phyloP scores from a whole-genome alignment of 92 coral and sea anemone species.

The Epizoanthus ramosus region DNA sequence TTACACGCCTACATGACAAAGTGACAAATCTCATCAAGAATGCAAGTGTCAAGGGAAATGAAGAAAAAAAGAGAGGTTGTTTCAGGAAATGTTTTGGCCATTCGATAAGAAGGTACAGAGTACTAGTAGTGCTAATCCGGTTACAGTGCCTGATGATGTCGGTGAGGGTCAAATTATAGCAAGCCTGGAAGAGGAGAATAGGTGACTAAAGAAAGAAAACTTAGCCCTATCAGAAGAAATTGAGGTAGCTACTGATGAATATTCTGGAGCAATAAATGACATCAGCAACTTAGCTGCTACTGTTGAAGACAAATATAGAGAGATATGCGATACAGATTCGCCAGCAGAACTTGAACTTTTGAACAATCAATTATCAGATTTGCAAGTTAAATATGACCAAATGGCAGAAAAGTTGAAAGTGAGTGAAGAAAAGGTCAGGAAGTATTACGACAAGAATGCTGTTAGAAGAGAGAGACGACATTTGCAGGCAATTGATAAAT shows the following conservation, averaged over 20 bases:
- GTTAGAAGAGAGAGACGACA: too few relatives aligned
- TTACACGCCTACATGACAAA: too few relatives aligned
- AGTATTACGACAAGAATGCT: not conserved
- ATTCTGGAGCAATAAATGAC: not conserved
- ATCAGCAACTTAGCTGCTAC: not conserved
- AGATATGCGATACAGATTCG: not conserved
- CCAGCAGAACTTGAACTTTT: not conserved
- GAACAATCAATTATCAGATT: not conserved
- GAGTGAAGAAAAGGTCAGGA: constrained; percentile 6
- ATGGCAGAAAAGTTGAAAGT: not conserved
- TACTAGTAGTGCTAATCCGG: too few relatives aligned
- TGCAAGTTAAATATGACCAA: not conserved
- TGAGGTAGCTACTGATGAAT: constrained; percentile 1
- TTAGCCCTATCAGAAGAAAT: not conserved
- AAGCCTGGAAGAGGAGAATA: constrained; percentile 8
- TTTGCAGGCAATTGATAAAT: too few relatives aligned
- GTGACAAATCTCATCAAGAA: too few relatives aligned
- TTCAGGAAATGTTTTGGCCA: too few relatives aligned
- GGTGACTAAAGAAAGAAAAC: not conserved
- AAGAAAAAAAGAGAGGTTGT: too few relatives aligned
- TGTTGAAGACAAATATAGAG: not conserved
- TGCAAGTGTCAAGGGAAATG: too few relatives aligned
- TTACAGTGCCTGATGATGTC: too few relatives aligned
- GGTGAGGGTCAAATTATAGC: too few relatives aligned
- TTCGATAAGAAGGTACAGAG: too few relatives aligned